Conservation (phyloP, 2,113 vertebrate species). For the Nesospiza acunhae region DNA sequence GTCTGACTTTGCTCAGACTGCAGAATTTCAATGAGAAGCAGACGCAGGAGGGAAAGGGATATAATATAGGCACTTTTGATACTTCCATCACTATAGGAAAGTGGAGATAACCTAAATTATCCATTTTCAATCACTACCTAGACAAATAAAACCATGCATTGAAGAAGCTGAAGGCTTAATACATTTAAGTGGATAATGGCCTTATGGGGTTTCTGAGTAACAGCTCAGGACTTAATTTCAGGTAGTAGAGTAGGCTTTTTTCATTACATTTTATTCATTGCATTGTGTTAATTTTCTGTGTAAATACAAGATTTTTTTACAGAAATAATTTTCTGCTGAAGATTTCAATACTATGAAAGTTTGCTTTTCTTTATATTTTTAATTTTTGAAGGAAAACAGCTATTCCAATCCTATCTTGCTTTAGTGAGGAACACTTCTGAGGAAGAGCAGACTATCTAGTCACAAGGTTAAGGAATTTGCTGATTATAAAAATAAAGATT, state of each 20-base stretch:
- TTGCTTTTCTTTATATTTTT: background rate
- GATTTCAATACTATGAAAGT: background rate
- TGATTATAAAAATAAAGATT: background rate
- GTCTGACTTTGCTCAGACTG: background rate
- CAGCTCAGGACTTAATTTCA: background rate
- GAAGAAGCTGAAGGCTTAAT: background rate
- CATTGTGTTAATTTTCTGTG: background rate
- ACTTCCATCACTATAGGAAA: background rate
- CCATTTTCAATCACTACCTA: background rate
- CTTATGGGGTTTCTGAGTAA: background rate
- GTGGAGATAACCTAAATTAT: background rate
- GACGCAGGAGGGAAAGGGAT: fast-evolving
- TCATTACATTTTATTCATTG: background rate
- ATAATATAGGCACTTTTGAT: background rate
- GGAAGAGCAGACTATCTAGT: background rate
- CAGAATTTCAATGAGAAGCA: background rate
- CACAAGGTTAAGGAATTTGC: background rate
- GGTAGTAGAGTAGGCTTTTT: background rate
- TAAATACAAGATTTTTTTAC: background rate
- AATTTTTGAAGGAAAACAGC: background rate
- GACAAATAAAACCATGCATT: background rate
- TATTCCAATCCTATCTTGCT: background rate
- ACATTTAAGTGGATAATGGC: background rate
- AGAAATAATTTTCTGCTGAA: background rate
- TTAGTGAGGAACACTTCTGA: background rate